Conservation (phyloP, 1,140 invertebrate species). For the Cepaea nemoralis region DNA sequence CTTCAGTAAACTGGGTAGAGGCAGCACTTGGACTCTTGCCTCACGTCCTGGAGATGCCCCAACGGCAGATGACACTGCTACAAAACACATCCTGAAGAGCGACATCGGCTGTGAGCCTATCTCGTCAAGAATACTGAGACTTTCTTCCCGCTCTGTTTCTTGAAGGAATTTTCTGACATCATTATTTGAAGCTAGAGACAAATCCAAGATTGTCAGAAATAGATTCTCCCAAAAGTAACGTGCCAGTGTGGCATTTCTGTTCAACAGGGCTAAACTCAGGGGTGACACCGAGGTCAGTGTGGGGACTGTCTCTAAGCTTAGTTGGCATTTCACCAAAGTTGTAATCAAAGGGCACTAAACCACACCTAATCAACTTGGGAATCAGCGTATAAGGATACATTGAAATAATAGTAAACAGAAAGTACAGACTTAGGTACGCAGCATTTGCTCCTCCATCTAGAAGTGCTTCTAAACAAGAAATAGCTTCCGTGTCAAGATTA, state of each 20-base stretch:
- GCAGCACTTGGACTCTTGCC: not conserved
- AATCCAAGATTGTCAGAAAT: not conserved
- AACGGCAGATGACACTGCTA: not conserved
- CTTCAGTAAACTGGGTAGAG: not conserved
- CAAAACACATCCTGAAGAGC: not conserved
- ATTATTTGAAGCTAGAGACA: not conserved
- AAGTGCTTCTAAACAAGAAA: not conserved
- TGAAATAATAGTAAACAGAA: not conserved
- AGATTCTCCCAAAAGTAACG: not conserved
- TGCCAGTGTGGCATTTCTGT: not conserved
- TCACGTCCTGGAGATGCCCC: not conserved
- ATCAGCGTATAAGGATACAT: not conserved
- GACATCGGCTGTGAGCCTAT: not conserved
- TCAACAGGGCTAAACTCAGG: not conserved
- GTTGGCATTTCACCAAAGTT: not conserved
- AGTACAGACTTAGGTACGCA: not conserved
- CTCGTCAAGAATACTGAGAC: not conserved
- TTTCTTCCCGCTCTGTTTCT: not conserved
- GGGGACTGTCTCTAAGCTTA: not conserved
- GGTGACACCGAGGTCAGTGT: not conserved
- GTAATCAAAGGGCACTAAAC: not conserved
- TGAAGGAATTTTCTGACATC: not conserved
- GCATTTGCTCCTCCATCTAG: not conserved
- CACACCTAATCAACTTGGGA: not conserved
- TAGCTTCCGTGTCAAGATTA: too few relatives aligned